Conservation (phyloP, 2,113 vertebrate species). For the Harpagus bidentatus region DNA sequence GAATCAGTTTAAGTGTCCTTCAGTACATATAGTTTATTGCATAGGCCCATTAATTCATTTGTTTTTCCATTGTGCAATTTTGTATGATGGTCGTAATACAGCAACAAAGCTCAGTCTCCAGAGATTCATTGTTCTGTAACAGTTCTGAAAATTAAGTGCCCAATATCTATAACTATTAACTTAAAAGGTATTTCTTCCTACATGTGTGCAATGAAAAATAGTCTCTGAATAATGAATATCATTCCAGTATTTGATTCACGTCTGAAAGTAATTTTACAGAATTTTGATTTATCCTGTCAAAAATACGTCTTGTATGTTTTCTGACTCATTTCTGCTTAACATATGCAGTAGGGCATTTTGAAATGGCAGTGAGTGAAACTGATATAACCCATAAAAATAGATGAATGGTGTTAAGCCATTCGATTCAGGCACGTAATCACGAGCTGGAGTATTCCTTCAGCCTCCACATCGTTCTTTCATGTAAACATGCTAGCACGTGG, state of each 20-base stretch:
- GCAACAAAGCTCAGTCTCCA: neutral
- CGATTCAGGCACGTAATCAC: slow-evolving; percentile 8
- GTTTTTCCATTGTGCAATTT: neutral
- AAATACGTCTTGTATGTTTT: slow-evolving; percentile 2
- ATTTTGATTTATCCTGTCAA: neutral
- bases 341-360: neutral
- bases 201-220: neutral
- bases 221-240: neutral
- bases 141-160: neutral
- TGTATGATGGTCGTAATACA: neutral
- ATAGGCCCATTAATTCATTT: neutral
- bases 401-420: slow-evolving; percentile 14
- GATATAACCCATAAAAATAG: slow-evolving; percentile 46
- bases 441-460: neutral
- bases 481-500: neutral
- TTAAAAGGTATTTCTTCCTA: neutral
- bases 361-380: slow-evolving; percentile 22
- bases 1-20: neutral
- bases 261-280: neutral
- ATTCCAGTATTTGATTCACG: neutral
- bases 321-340: slow-evolving; percentile 2
- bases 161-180: neutral
- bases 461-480: neutral
- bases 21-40: neutral
- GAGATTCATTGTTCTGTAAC: neutral